Base-by-base conservation (phyloP, 1,140 invertebrate species). In the Eriocheir sinensis region DNA sequence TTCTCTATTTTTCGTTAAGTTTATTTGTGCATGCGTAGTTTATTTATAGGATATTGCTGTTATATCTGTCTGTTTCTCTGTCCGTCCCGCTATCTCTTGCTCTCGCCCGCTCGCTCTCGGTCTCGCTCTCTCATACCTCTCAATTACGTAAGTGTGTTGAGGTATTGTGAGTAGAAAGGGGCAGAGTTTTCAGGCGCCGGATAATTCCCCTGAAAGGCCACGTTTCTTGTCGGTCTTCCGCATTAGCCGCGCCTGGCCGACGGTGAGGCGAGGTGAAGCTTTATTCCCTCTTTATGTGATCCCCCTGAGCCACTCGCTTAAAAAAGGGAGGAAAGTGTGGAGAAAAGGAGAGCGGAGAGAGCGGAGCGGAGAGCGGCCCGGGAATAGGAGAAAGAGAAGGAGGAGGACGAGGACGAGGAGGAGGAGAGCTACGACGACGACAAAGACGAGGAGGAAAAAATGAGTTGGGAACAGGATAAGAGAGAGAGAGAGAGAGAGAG, bases 241-340 rank as follows among this genome's bases (percentile, higher is more conserved):
- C 60, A 72, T 72, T 72, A 72, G 60, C 60, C 60, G 12, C 60
- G 60, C 60, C n/a, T n/a, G 60, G 60, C 21, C 27, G 60, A 72
- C 60, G 60, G 60, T 72, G 60, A 72, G 60, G 60, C 60, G 60
- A 72, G 60, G 60, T 72, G 60, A 72, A 72, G 60, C 60, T 72
- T 72, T 72, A 72, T 72, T 72, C 60, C n/a, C 60, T 72, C 60
- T 72, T 72, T 72, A 72, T 72, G 60, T 72, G 60, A 72, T 72
- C 60, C 60, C 60, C 60, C n/a, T 72, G 60, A 72, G 60, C 60
- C 60, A 72, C 60, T 72, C 60, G 60, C 17, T n/a, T 72, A 72
- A 72, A 72, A 72, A 72, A 72, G 3, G 60, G 60, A n/a, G n/a
- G 27, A n/a, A 72, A 72, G n/a, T n/a, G 27, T 21, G 27, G 60